Percentiles rank a stretch among this genome's conserved stretches.
Evolutionary conservation across 30 jellyfish, hydroid and myxozoan genomes (phyloP).

Genomic region (Sanderia malayensis): DNA sequence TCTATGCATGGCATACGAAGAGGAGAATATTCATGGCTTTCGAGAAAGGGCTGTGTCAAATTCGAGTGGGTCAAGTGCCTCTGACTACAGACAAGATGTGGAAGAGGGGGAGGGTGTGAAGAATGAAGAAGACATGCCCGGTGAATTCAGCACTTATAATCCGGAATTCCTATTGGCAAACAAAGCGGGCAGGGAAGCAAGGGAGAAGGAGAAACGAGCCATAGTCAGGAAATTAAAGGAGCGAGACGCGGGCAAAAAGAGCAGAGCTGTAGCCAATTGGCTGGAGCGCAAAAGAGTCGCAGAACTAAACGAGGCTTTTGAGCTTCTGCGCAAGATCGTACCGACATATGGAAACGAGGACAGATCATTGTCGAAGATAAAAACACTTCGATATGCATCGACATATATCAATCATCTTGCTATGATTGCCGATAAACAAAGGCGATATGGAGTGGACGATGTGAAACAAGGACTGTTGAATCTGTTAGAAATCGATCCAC

Average conservation of each 20-base stretch:
- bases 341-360: constrained; percentile 94
- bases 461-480: constrained; percentile 37
- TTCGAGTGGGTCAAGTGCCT: neutral
- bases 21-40: too few relatives aligned
- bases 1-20: too few relatives aligned
- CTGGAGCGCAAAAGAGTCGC: constrained; percentile 94
- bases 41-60: neutral
- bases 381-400: constrained; percentile 82
- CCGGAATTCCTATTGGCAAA: neutral
- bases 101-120: neutral
- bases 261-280: constrained; percentile 88
- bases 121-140: neutral
- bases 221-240: constrained; percentile 20
- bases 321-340: constrained; percentile 68
- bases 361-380: constrained; percentile 77
- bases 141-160: neutral
- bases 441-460: constrained; percentile 37
- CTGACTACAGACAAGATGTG: neutral
- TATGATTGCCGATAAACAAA: constrained; percentile 48
- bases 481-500: constrained; percentile 53
- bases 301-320: constrained; percentile 90
- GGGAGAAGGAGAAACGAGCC: constrained; percentile 28
- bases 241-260: constrained; percentile 58
- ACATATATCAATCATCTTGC: constrained; percentile 81
- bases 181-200: neutral